These are phyloP conservation scores for Lepidocyrtoides sp. DNA, from an alignment of 2,888 invertebrate genomes.

Conservation along the genomic window DNA sequence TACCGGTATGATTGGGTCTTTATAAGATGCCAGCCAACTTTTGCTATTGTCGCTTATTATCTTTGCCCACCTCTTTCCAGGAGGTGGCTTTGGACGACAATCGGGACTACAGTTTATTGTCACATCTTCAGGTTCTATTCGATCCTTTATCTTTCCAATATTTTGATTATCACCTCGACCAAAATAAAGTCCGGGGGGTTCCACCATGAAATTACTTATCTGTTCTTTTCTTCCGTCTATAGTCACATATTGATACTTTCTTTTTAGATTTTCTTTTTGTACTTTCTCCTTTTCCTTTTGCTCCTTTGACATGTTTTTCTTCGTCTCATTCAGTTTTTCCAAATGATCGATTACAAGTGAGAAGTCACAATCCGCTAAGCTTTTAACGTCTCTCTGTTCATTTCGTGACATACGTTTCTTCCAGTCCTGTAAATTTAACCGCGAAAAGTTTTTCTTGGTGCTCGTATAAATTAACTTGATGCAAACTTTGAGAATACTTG, in stretches of 20 bases:
- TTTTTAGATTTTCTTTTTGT: constrained; percentile 52
- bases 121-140: constrained; percentile 88
- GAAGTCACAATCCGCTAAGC: not conserved
- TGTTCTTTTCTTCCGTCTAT: constrained; percentile 89
- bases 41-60: constrained; percentile 88
- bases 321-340: not conserved
- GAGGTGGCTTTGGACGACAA: constrained; percentile 88
- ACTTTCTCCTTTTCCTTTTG: not conserved
- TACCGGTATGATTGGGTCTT: constrained; percentile 4
- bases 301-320: not conserved
- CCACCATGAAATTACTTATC: constrained; percentile 89
- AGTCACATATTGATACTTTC: constrained; percentile 88
- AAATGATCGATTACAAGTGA: not conserved
- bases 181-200: constrained; percentile 87
- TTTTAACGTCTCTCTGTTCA: not conserved
- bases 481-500: not conserved
- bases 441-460: not conserved
- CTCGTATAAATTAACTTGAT: not conserved
- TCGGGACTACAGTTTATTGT: constrained; percentile 89
- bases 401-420: not conserved
- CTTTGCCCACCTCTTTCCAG: constrained; percentile 89
- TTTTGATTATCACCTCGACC: constrained; percentile 90
- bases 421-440: constrained; percentile 49
- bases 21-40: constrained; percentile 73
- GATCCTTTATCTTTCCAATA: constrained; percentile 88